Base-by-base conservation (phyloP, 1,140 invertebrate species). In the Diorhabda carinulata region DNA sequence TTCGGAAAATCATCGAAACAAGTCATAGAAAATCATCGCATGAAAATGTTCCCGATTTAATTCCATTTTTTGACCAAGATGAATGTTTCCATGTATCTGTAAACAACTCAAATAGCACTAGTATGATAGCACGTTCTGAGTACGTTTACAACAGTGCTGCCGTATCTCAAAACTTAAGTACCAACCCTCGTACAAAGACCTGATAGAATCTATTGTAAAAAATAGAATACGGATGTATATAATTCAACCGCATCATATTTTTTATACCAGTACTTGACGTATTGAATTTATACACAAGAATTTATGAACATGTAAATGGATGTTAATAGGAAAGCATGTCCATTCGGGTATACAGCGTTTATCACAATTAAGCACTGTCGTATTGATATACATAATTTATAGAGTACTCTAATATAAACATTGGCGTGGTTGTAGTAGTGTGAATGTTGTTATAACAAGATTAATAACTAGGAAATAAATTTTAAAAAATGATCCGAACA, bases 301-400 rank as follows among this genome's bases (percentile, higher is more conserved):
- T 72, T 65, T 66, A 66, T 68, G 44, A 60, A 68, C 71, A 72
- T 72, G 71, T 68, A 72, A 72, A 72, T 72, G 71, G 66, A 67
- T 68, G 64, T 63, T 66, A 72, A 72, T 72, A 72, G 45, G 43
- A 63, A 43, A 8, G 42, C 45, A 44, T 60, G 58, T n/a, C 65
- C 9, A 52, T 60, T 66, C 43, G 43, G 9, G 45, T 61, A 68
- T 68, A 68, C 41, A 43, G 61, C 67, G 59, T 72, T 64, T 72
- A 70, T 72, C 68, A 72, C 69, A 72, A 72, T 72, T 72, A 72
- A 72, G 66, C 71, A 64, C 63, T 70, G 68, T 66, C 69, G 71
- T 72, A 72, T 70, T 70, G 71, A 72, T 72, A 72, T 67, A 65
- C 58, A 65, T 72, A 69, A 72, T 72, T 72, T 72, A 72, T 70